Conservation (phyloP, 2,113 vertebrate species). For the Alosa alosa region DNA sequence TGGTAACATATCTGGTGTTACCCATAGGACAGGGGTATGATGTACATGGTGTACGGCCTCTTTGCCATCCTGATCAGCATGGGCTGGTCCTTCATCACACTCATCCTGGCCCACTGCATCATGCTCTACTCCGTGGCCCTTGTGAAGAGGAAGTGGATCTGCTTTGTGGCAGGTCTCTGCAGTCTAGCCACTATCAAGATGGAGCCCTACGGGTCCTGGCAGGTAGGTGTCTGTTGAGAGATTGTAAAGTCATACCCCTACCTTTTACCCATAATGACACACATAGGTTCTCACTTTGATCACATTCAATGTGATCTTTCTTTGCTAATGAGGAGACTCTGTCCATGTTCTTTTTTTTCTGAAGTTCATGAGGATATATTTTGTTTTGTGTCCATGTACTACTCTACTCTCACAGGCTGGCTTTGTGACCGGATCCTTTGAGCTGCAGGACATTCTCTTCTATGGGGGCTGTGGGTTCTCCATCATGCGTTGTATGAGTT, state of each 20-base stretch:
- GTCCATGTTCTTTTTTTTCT: not conserved
- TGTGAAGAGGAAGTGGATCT: constrained; percentile 86
- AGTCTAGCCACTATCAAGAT: constrained; percentile 92
- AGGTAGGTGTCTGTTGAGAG: constrained; percentile 70
- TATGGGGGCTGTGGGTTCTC: constrained; percentile 89
- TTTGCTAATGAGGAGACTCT: not conserved
- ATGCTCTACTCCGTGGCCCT: constrained; percentile 82
- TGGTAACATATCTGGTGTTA: not conserved
- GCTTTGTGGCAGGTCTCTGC: constrained; percentile 80
- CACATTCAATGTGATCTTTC: too few species aligned
- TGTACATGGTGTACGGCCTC: constrained; percentile 84
- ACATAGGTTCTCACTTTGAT: too few species aligned
- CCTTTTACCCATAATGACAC: not conserved
- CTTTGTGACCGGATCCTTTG: constrained; percentile 84
- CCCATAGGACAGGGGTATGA: constrained; percentile 84
- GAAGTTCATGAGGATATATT: not conserved
- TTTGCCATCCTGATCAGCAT: constrained; percentile 83
- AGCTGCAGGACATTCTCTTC: constrained; percentile 92
- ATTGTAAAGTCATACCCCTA: not conserved
- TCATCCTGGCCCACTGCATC: constrained; percentile 88
- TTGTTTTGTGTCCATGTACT: not conserved
- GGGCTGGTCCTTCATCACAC: constrained; percentile 84
- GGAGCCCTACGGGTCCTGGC: constrained; percentile 90
- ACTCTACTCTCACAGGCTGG: constrained; percentile 55
- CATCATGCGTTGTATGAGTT: constrained; percentile 94